Evolutionary conservation across 2,113 vertebrate genomes (phyloP).

Genomic region (Piaya cayana): DNA sequence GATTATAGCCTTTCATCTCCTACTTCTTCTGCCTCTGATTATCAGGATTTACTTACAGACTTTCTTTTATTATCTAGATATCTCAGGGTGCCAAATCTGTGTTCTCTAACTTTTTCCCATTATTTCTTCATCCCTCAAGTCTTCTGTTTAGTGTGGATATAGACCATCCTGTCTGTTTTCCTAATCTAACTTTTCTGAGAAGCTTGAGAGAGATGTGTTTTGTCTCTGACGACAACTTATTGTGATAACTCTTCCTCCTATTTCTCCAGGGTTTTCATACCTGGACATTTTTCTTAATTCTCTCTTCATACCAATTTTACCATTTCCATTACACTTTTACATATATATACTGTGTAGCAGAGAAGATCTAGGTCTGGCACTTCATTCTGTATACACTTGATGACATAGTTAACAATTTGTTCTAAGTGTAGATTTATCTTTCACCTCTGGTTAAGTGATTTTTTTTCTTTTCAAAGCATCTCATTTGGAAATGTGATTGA

Average conservation of each 20-base stretch:
- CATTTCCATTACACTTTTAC: background rate
- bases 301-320: background rate
- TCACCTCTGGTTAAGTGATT: background rate
- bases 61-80: background rate
- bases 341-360: background rate
- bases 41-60: background rate
- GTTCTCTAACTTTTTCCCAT: background rate
- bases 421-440: background rate
- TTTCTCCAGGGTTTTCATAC: background rate
- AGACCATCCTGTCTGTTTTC: background rate
- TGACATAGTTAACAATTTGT: background rate
- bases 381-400: background rate
- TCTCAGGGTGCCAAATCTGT: background rate
- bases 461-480: background rate
- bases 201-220: background rate
- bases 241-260: background rate
- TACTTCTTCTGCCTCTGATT: background rate
- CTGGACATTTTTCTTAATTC: background rate
- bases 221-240: background rate
- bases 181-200: background rate
- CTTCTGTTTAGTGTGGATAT: background rate
- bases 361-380: background rate
- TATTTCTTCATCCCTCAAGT: background rate
- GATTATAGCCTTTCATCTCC: background rate
- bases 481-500: background rate